These are phyloP conservation scores for Aptenodytes patagonicus DNA, from an alignment of 2,113 vertebrate genomes.

Conservation along the genomic window DNA sequence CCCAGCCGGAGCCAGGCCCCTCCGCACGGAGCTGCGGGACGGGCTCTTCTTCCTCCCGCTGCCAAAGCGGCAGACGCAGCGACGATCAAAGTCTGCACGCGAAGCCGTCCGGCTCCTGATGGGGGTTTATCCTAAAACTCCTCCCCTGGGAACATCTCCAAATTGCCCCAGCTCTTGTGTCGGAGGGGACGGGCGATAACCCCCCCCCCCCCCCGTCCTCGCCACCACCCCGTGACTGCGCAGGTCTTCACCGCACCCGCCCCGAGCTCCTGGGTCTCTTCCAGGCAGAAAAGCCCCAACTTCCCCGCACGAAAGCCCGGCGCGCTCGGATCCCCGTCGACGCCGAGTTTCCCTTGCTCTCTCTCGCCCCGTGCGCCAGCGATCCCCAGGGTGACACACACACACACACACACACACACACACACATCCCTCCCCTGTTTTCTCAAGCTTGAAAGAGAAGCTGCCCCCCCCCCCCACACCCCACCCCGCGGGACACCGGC, in stretches of 20 bases:
- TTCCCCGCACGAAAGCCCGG: accelerated
- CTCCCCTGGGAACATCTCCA: neutral
- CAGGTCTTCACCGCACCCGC: neutral
- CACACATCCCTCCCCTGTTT: no score
- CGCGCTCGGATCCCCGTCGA: accelerated
- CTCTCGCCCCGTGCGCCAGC: accelerated
- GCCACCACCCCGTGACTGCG: accelerated
- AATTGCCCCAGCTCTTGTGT: neutral
- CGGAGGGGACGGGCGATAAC: no score
- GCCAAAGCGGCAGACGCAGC: neutral
- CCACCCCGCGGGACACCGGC: neutral
- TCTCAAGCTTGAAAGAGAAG: neutral
- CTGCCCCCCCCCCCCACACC: no score
- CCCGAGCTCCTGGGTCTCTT: neutral
- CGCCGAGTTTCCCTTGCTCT: accelerated
- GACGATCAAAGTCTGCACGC: accelerated
- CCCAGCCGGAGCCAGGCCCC: neutral
- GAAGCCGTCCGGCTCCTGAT: neutral
- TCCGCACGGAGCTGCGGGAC: accelerated
- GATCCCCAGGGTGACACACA: no score
- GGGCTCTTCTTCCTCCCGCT: neutral
- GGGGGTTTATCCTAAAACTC: neutral
- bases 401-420: no score
- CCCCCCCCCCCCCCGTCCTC: neutral
- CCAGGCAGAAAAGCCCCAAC: accelerated